These are phyloP conservation scores for Diarsia brunnea DNA, from an alignment of 2,888 invertebrate species.

Conservation along the genomic window DNA sequence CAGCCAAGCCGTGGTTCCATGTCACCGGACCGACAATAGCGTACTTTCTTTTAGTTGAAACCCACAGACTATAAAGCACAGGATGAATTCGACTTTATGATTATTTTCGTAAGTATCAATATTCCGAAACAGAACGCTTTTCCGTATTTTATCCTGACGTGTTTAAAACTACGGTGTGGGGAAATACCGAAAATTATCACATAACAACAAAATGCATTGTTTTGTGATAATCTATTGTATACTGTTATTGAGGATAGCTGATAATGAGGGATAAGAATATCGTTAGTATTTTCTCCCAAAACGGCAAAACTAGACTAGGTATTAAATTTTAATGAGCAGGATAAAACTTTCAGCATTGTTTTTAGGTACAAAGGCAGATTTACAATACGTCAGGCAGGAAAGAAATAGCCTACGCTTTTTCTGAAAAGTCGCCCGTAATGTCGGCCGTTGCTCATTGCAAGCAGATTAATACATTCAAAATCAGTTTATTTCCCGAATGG, in stretches of 20 bases:
- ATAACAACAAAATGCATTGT: slow-evolving; percentile 27
- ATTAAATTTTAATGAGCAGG: slow-evolving; percentile 3
- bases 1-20: no score
- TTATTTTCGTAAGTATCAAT: not conserved
- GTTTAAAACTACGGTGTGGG: not conserved
- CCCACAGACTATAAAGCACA: no score
- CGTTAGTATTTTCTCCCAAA: slow-evolving; percentile 8
- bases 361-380: not conserved
- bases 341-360: not conserved
- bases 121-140: not conserved
- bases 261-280: not conserved
- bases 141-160: slow-evolving; percentile 5
- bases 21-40: no score
- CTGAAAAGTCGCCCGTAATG: not conserved
- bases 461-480: not conserved
- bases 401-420: not conserved
- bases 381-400: not conserved
- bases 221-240: no score
- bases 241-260: not conserved
- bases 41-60: no score
- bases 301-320: not conserved
- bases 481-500: no score
- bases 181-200: slow-evolving; percentile 19
- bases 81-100: not conserved
- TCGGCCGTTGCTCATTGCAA: not conserved